Evolutionary conservation across 53 echinoderm and acorn worm genomes (phyloP).

Genomic region (Mesocentrotus franciscanus): DNA sequence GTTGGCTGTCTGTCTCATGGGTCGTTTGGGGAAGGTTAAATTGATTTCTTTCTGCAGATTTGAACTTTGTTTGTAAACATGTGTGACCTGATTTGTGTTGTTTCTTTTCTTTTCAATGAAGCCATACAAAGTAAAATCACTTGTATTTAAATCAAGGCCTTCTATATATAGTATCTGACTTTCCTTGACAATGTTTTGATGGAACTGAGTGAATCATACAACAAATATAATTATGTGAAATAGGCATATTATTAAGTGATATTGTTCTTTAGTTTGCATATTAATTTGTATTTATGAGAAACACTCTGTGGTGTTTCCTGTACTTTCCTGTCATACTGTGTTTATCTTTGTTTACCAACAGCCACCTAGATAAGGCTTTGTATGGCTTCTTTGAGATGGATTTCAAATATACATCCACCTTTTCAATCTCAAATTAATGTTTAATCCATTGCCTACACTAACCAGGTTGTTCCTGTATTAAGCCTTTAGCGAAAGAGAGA

Average conservation of each 20-base stretch:
- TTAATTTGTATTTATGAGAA: not conserved
- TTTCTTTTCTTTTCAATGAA: not conserved
- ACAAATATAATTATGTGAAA: not conserved
- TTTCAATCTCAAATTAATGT: not conserved
- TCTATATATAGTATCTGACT: not conserved
- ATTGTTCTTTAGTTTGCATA: not conserved
- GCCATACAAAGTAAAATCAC: no score
- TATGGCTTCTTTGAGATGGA: constrained; percentile 4
- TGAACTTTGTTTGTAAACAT: no score
- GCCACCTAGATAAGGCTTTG: not conserved
- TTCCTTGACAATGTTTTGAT: not conserved
- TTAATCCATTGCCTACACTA: no score
- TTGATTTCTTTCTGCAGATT: no score
- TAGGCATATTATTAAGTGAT: not conserved
- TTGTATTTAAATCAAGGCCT: no score
- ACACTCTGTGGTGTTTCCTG: no score
- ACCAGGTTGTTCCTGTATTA: no score
- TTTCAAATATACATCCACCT: not conserved
- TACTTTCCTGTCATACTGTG: no score
- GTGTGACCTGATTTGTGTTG: not conserved
- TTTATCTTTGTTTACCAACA: not conserved
- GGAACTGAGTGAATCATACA: not conserved
- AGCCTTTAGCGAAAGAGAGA: no score
- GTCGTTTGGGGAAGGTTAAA: no score
- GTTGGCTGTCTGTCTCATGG: no score